Percentiles rank a stretch among this genome's conserved stretches.
phyloP scores from a whole-genome alignment of 2,113 vertebrate genomes.

The Deroptyus accipitrinus region DNA sequence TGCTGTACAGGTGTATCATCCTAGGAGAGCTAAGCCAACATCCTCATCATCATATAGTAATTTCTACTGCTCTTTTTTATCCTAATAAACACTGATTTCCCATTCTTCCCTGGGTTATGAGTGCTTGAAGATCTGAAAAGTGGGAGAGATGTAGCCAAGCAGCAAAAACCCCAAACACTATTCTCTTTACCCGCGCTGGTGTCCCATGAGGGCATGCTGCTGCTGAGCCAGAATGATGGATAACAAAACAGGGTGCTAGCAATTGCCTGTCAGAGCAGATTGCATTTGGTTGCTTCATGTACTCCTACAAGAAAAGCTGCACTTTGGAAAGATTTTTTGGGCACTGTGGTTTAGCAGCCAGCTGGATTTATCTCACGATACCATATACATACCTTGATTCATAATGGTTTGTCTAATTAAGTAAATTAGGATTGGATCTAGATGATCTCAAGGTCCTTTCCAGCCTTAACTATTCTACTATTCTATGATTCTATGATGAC shows the following conservation, averaged over 20 bases:
- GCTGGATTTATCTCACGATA: neutral
- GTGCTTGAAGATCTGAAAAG: neutral
- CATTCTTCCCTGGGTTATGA: neutral
- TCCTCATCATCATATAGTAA: neutral
- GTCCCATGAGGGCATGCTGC: rapidly evolving
- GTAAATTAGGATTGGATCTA: neutral
- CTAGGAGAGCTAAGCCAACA: neutral
- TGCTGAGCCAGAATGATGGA: neutral
- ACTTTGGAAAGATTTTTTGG: neutral
- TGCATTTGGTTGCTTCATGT: neutral
- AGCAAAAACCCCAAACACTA: neutral
- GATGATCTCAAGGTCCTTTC: neutral
- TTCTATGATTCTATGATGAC: neutral
- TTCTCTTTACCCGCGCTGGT: neutral
- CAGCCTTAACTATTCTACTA: neutral
- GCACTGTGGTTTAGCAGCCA: neutral
- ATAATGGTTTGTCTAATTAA: neutral
- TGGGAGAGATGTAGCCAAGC: neutral
- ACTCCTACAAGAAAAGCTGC: neutral
- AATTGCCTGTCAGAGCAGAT: neutral
- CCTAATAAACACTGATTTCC: neutral
- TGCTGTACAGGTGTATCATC: neutral
- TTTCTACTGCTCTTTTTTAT: neutral
- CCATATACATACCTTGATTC: neutral
- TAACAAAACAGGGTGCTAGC: neutral